Evolutionary conservation across 2,888 invertebrate genomes (phyloP), one percentile per base, ranked within the genome.

Genomic region (Trypoxylon attenuatum): DNA sequence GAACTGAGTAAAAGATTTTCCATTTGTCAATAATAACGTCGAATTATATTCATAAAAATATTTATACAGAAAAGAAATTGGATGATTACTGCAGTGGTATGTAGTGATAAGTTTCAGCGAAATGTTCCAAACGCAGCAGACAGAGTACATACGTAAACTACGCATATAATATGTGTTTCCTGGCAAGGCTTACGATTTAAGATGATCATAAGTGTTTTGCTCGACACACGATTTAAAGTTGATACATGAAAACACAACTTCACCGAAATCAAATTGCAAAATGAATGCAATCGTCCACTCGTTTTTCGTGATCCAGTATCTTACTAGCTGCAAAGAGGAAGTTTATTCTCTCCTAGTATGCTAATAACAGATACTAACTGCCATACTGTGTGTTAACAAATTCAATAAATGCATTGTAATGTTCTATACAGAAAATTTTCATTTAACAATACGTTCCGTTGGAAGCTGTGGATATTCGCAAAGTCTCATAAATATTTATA

Each of bases 401-500:
- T 57, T 54, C 52, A 70, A 69, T 66, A 66, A 69, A 74, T 55
- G 23, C 47, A 54, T 56, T 47, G 33, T 64, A 58, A 46, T 38
- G 50, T 69, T 73, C 46, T 56, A 54, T 56, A 62, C 65, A 54
- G 22, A 23, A 39, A 16, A 6, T 45, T 51, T 50, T 64, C 61
- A 69, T 58, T 69, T 43, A 23, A 19, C 52, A 25, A 46, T 22
- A n/a, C 50, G n/a, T n/a, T n/a, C n/a, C n/a, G n/a, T n/a, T n/a
- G n/a, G n/a, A n/a, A n/a, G n/a, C n/a, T n/a, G n/a, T n/a, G n/a
- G n/a, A n/a, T n/a, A n/a, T n/a, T n/a, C n/a, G n/a, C n/a, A n/a
- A 29, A 29, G 62, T 51, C 29, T 51, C 66, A 71, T 64, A 70
- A 75, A 68, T 75, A 75, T 76, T 43, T 76, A 76, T 69, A 74